Evolutionary conservation across 2,113 vertebrate genomes (phyloP), one percentile per base, ranked within the genome.

Genomic region (Egretta garzetta): DNA sequence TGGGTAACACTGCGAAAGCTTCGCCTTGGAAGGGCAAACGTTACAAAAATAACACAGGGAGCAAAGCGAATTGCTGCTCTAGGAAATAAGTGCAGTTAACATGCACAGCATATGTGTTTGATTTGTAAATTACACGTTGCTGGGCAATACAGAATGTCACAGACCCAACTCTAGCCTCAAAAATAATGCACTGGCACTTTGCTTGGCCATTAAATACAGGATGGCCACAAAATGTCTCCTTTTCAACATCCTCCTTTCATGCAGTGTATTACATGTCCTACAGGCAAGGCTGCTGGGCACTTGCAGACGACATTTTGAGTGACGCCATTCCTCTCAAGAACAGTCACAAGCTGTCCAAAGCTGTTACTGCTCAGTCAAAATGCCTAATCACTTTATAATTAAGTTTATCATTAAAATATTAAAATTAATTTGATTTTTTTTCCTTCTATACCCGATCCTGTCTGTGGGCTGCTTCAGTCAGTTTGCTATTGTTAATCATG

Each of bases 341-440:
- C 5, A 58, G 24, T 16, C 52, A 19, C 30, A 45, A 77, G 82
- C 52, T 9, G 3, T 33, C 47, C 10, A 4, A 62, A 63, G 52
- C 82, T 59, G 63, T 64, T 30, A 32, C 49, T 59, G 9, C 80
- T 66, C 64, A n/a, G 60, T 83, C 60, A 63, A 26, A 60, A 74
- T 64, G 91, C 90, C 63, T 80, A 74, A 86, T 32, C 24, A 13
- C 94, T 90, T 73, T 45, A 89, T 86, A 80, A 95, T 94, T 74
- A 88, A 92, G 58, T 73, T 90, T 83, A 49, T 95, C 86, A 70
- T 97, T 91, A 92, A 96, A 97, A 95, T 95, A 91, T 85, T 80
- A 56, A 91, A 96, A 93, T 64, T 3, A 23, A 35, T 88, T 76
- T 27, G 8, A 8, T 71, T 94, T 96, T 95, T 86, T 79, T 91